Conservation (phyloP, 2,888 invertebrate genomes). For the Limenitis camilla region DNA sequence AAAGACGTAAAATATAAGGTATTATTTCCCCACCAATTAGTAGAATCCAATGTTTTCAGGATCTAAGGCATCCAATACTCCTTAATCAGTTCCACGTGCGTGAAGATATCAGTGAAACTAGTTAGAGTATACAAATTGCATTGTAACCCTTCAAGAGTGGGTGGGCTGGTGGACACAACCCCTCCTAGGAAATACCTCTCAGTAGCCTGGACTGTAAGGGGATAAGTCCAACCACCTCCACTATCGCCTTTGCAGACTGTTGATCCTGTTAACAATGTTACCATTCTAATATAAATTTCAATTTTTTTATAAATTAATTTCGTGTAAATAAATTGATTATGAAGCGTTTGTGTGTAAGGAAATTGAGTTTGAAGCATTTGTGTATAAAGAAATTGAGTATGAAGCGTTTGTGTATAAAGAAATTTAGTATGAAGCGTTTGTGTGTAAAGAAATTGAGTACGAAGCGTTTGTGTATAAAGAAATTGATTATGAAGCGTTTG, state of each 20-base stretch:
- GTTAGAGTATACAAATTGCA: constrained; percentile 28
- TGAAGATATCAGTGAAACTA: constrained; percentile 26
- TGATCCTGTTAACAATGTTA: constrained; percentile 19
- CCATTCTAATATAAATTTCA: background rate
- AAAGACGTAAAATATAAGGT: too few species aligned
- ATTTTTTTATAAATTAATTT: background rate
- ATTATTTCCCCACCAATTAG: too few species aligned
- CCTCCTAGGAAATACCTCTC: constrained; percentile 30
- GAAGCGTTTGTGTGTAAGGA: too few species aligned
- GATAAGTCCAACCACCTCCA: constrained; percentile 31
- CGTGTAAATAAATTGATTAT: background rate
- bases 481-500: too few species aligned
- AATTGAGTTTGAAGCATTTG: too few species aligned
- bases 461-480: too few species aligned
- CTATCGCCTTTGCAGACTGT: constrained; percentile 31
- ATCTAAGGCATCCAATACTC: constrained; percentile 1
- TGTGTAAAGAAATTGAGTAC: too few species aligned
- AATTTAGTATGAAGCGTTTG: background rate
- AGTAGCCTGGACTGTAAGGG: constrained; percentile 2
- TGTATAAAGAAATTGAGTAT: too few species aligned
- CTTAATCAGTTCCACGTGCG: constrained; percentile 7
- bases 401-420: too few species aligned
- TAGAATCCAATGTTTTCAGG: too few species aligned
- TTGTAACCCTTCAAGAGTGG: constrained; percentile 8
- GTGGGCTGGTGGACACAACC: constrained; percentile 28